Percentiles rank a stretch among this genome's conserved stretches.
These are phyloP conservation scores for Trissolcus brochymenae DNA, from an alignment of 2,888 invertebrate genomes.

Conservation along the genomic window DNA sequence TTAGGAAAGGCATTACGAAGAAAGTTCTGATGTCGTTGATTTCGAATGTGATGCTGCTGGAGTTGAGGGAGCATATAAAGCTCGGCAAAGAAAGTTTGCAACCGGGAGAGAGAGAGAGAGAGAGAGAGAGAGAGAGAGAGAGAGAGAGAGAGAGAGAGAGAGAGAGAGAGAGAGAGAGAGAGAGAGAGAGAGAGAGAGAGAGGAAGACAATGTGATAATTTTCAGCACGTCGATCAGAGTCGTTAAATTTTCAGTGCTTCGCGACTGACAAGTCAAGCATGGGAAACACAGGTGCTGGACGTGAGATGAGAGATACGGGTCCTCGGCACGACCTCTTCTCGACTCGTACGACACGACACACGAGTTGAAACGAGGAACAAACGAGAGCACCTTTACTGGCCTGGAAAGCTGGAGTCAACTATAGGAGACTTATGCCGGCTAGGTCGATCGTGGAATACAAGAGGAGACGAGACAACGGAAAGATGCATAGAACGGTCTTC, in stretches of 20 bases:
- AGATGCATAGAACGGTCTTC: slow-evolving; percentile 63
- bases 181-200: not conserved
- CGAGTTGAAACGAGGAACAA: slow-evolving; percentile 74
- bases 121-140: not conserved
- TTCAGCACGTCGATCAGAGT: slow-evolving; percentile 58
- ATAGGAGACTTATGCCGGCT: slow-evolving; percentile 57
- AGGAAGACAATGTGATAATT: slow-evolving; percentile 25
- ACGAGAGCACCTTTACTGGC: slow-evolving; percentile 74
- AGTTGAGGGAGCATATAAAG: not conserved
- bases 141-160: not conserved
- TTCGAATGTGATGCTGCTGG: not conserved
- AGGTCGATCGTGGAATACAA: slow-evolving; percentile 73
- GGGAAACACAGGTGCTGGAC: slow-evolving; percentile 74
- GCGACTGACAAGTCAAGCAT: slow-evolving; percentile 72
- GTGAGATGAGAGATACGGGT: slow-evolving; percentile 68
- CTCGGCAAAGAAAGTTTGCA: slow-evolving; percentile 8
- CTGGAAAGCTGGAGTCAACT: slow-evolving; percentile 59
- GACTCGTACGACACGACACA: slow-evolving; percentile 62
- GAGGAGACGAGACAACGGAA: slow-evolving; percentile 65
- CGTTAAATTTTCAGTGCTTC: slow-evolving; percentile 71
- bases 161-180: not conserved
- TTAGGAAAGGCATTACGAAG: too few relatives aligned
- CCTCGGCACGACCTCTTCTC: slow-evolving; percentile 66
- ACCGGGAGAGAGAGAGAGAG: not conserved
- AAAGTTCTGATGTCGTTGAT: too few relatives aligned